Conservation (phyloP, 1,140 invertebrate species). For the Asobara japonica region DNA sequence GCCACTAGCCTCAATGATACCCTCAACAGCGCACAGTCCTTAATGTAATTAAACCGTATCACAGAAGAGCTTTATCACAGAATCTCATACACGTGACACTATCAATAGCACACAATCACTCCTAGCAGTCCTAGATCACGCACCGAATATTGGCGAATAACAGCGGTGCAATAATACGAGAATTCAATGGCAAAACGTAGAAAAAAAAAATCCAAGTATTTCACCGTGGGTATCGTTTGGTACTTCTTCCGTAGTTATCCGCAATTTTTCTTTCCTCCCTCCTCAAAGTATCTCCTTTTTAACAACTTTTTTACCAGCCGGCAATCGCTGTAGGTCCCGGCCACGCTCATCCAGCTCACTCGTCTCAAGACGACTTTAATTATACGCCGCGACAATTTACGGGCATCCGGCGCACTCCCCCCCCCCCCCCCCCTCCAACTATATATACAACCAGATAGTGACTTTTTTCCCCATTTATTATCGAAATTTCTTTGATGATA, state of each 20-base stretch:
- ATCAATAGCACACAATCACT: too few relatives aligned
- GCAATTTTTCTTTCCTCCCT: not conserved
- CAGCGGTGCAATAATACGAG: too few relatives aligned
- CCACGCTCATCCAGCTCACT: not conserved
- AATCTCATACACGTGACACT: too few relatives aligned
- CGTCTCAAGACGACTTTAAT: slow-evolving; percentile 28
- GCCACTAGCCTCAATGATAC: too few relatives aligned
- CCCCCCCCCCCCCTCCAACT: too few relatives aligned
- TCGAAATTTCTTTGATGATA: too few relatives aligned
- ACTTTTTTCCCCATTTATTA: not conserved
- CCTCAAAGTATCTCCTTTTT: not conserved
- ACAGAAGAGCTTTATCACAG: too few relatives aligned
- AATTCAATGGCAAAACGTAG: too few relatives aligned
- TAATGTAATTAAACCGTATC: too few relatives aligned
- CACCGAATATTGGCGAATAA: too few relatives aligned
- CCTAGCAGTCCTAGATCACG: too few relatives aligned
- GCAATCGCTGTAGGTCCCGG: not conserved
- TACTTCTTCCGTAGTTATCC: not conserved
- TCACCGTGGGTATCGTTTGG: not conserved
- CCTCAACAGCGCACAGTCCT: too few relatives aligned
- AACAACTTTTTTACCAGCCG: not conserved
- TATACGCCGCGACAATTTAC: slow-evolving; percentile 33
- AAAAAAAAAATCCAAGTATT: not conserved
- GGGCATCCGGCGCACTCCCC: slow-evolving; percentile 26
- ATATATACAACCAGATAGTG: not conserved